Percentiles rank a stretch among this genome's conserved stretches.
phyloP scores from a whole-genome alignment of 2,113 vertebrate species.

The Brachirus orientalis region DNA sequence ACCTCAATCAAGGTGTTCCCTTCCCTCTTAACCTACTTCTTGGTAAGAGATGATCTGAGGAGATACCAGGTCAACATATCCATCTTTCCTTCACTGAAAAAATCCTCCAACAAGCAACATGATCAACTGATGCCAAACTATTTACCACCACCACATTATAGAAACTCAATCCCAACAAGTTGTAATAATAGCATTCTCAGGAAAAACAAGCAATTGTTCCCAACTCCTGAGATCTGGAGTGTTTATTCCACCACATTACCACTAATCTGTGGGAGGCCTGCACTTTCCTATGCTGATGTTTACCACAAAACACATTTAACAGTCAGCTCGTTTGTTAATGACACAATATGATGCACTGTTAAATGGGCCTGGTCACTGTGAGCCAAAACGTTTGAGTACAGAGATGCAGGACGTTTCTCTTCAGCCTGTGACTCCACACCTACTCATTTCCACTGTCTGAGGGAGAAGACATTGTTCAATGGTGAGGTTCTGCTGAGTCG shows the following conservation, averaged over 20 bases:
- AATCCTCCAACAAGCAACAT: slow-evolving; percentile 1
- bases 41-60: slow-evolving; percentile 26
- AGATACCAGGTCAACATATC: slow-evolving; percentile 40
- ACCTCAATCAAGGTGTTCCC: slow-evolving; percentile 48
- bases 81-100: background rate
- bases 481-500: slow-evolving; percentile 37
- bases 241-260: slow-evolving; percentile 14
- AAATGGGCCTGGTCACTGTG: background rate
- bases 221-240: background rate
- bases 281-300: background rate
- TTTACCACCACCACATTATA: slow-evolving; percentile 21
- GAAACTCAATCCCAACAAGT: slow-evolving; percentile 3
- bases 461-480: slow-evolving; percentile 36
- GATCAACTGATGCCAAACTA: slow-evolving; percentile 21
- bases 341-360: slow-evolving; percentile 24
- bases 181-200: slow-evolving; percentile 11
- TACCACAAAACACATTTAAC: slow-evolving; percentile 14
- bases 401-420: background rate
- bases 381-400: background rate
- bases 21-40: slow-evolving; percentile 17
- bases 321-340: slow-evolving; percentile 25
- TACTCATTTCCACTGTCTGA: slow-evolving; percentile 47
- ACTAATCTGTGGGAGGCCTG: slow-evolving; percentile 17
- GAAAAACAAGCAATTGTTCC: slow-evolving; percentile 44
- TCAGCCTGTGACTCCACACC: slow-evolving; percentile 35